Evolutionary conservation across 2,797 vertebrate genomes (phyloP), one percentile per base, ranked within the genome.

Genomic region (Rhincodon typus): DNA sequence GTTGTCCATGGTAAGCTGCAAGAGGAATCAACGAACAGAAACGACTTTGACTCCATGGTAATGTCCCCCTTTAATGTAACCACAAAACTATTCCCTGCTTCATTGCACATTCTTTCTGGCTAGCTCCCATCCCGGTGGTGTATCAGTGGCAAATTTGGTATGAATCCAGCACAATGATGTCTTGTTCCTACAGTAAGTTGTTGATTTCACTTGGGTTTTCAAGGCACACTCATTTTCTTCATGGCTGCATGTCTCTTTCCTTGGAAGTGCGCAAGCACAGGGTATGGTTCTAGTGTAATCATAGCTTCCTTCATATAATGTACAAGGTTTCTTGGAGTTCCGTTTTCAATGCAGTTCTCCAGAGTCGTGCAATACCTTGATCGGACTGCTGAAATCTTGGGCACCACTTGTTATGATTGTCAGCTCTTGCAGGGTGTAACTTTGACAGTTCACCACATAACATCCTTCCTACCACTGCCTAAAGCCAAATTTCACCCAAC

Each of bases 21-120:
- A 87, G 86, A 27, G 86, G 86, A 87, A 87, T 53, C 86, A 87
- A 87, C 57, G 86, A 87, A 87, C 23, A 30, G 86, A 53, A 87
- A 53, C 23, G 5, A 27, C 46, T 50, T 87, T 50, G 86, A 87
- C 27, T 87, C 23, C 23, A 53, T 27, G 10, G 12, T 57, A 53
- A 87, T 53, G 42, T 53, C 27, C 79, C 38, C 79, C 19, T 42
- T 84, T 84, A 84, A 23, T 84, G 17, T 46, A 23, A 84, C 19
- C 38, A 84, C 79, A 42, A 42, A 84, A 46, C 79, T 46, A 38
- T 84, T 19, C 15, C 38, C 79, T 19, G 17, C 7, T 87, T 23
- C 21, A 86, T 19, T 42, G 23, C 27, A 50, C 50, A 87, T 27
- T 87, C 86, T 87, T 87, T 87, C 86, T 87, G 10, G 46, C 25